These are phyloP conservation scores for Hyperoplus lanceolatus DNA, from an alignment of 2,797 vertebrate genomes.

Conservation along the genomic window DNA sequence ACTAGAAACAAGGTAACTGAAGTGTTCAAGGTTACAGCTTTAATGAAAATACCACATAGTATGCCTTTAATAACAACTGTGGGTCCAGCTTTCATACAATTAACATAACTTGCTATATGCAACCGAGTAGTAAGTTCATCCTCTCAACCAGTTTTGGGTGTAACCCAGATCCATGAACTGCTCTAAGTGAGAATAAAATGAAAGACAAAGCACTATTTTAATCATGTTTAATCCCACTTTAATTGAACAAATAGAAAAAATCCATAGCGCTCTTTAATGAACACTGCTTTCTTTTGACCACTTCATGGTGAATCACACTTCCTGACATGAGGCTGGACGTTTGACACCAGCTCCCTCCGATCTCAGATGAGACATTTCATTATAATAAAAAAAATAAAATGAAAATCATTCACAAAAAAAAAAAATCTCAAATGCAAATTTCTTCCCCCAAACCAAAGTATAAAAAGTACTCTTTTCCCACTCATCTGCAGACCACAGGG, in stretches of 20 bases:
- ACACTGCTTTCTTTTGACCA: slow-evolving; percentile 84
- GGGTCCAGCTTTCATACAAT: neutral
- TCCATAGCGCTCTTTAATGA: slow-evolving; percentile 79
- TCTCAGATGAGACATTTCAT: slow-evolving; percentile 75
- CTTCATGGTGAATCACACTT: slow-evolving; percentile 82
- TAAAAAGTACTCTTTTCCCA: slow-evolving; percentile 83
- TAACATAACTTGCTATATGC: neutral
- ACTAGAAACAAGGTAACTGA: too few relatives aligned
- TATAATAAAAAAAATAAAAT: slow-evolving; percentile 74
- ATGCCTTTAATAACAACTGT: too few relatives aligned
- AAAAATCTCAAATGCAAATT: slow-evolving; percentile 72
- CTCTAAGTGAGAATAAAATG: neutral
- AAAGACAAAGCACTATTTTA: neutral
- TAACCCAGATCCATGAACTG: neutral
- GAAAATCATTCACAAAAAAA: slow-evolving; percentile 66
- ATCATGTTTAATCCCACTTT: slow-evolving; percentile 77
- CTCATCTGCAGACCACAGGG: slow-evolving; percentile 85
- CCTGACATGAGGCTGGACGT: slow-evolving; percentile 73
- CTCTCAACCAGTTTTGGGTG: neutral
- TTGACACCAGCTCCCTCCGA: slow-evolving; percentile 74
- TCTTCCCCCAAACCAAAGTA: slow-evolving; percentile 84
- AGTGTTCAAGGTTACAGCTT: too few relatives aligned
- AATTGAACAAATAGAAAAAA: slow-evolving; percentile 86
- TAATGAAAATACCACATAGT: too few relatives aligned
- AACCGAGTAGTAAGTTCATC: neutral